phyloP scores from a whole-genome alignment of 1,140 invertebrate genomes.

The Druon quercuslanigerum region DNA sequence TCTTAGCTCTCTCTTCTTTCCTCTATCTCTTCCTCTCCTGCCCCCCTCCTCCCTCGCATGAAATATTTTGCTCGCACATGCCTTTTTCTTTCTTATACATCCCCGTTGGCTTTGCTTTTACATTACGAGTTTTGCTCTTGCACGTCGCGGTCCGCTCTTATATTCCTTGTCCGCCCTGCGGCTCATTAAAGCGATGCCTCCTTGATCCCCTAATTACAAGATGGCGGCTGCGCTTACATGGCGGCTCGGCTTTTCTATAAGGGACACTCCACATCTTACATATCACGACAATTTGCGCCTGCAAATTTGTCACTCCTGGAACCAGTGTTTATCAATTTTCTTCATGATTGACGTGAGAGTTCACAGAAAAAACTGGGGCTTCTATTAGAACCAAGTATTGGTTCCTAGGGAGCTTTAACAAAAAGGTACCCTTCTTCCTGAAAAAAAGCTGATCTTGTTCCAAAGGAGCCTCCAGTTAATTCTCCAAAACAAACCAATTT shows the following conservation, averaged over 20 bases:
- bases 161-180: slow-evolving; percentile 50
- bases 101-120: slow-evolving; percentile 56
- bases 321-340: slow-evolving; percentile 23
- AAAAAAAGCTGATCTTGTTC: too few relatives aligned
- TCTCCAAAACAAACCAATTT: too few relatives aligned
- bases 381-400: too few relatives aligned
- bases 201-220: slow-evolving; percentile 74
- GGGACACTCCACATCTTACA: slow-evolving; percentile 10
- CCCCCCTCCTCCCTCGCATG: slow-evolving; percentile 48
- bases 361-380: too few relatives aligned
- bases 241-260: slow-evolving; percentile 41
- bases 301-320: background rate
- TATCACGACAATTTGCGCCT: slow-evolving; percentile 20
- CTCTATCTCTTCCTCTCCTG: slow-evolving; percentile 3
- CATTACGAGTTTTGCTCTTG: slow-evolving; percentile 49
- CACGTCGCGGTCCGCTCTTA: slow-evolving; percentile 18
- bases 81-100: slow-evolving; percentile 48
- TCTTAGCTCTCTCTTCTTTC: slow-evolving; percentile 1
- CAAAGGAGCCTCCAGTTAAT: too few relatives aligned
- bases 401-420: too few relatives aligned
- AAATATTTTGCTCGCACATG: slow-evolving; percentile 58
- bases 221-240: slow-evolving; percentile 68
- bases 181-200: slow-evolving; percentile 71
- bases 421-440: too few relatives aligned
- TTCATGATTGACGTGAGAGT: background rate